Evolutionary conservation across 2,113 vertebrate genomes (phyloP), one percentile per base, ranked within the genome.

Genomic region (Pachyramphus minor): DNA sequence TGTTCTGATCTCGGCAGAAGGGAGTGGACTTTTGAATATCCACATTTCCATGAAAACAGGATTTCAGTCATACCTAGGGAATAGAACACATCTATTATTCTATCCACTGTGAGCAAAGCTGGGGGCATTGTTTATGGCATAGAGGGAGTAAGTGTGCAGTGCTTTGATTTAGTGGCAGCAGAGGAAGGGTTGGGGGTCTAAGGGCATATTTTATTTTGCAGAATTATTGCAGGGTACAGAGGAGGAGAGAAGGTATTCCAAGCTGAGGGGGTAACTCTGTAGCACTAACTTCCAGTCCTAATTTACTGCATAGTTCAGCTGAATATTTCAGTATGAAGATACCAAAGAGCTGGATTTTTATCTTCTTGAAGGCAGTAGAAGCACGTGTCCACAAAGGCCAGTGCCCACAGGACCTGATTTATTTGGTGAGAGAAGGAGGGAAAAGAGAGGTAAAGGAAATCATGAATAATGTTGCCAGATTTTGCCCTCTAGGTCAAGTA

Each of bases 401-500:
- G 3, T 55, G 56, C 52, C 30, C 22, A 31, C 0, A 47, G 81
- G 47, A 93, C 35, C 33, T 68, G 24, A 87, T 75, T 82, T 94
- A 89, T 89, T 59, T 94, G 42, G 16, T 42, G 28, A 69, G 71
- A 80, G 35, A 21, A 72, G 15, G 18, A 72, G 30, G 23, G 33
- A 67, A 84, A 58, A 76, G 62, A 75, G 30, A 58, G 39, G 23
- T 35, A 45, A 89, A 80, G 47, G 50, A 47, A 90, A 84, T 16
- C 3, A 56, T 55, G 47, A 84, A 25, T 67, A 78, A 63, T 75
- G 35, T 64, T 95, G 91, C 52, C 47, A 72, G 21, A 78, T 67
- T 90, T 93, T 88, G 82, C 41, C 55, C 64, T 92, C 33, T 58
- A 50, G 76, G 50, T 92, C 85, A 94, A 88, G 63, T 67, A 86